Base-by-base conservation (phyloP, 1,140 invertebrate species). In the Mycetomoellerius zeteki region DNA sequence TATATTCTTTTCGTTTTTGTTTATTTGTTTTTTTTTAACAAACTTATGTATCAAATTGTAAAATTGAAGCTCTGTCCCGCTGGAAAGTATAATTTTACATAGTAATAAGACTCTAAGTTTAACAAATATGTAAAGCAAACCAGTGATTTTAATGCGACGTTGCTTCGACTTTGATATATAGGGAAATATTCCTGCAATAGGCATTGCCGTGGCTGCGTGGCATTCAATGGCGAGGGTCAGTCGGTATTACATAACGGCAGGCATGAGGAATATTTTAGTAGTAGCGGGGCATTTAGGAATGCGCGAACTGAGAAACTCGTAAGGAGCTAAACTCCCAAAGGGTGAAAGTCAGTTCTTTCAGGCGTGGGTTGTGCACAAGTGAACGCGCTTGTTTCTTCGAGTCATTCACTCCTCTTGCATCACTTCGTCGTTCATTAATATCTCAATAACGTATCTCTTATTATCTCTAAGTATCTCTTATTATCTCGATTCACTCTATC, bases 171-270 rank as follows among this genome's bases (percentile, higher is more conserved):
- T 37, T 21, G 37, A 21, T 50, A 50, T 1, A n/a, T 19, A 33
- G 24, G 27, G 16, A 19, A 71, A 24, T 24, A 21, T 80, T 16
- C 27, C 47, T 37, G 43, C 19, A 24, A n/a, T 8, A 21, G 24
- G 19, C 37, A 43, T 67, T 10, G 27, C 77, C 24, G 24, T 14
- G 16, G n/a, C 62, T 80, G n/a, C 47, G 33, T 84, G 69, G 69
- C 80, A 84, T 84, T 84, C 80, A 84, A 84, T 84, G 80, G 80
- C 80, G 80, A 75, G 80, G 69, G 69, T 84, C 80, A 84, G 69
- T 75, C 14, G 37, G 27, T 19, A 14, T 84, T 84, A 75, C 69
- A 50, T 84, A 84, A 84, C 30, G 19, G 54, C 30, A 50, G 8
- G 21, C 27, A 67, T 67, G 77, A 30, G 47, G 37, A 75, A 84